phyloP scores from a whole-genome alignment of 2,113 vertebrate species.

The Xiphorhynchus elegans region DNA sequence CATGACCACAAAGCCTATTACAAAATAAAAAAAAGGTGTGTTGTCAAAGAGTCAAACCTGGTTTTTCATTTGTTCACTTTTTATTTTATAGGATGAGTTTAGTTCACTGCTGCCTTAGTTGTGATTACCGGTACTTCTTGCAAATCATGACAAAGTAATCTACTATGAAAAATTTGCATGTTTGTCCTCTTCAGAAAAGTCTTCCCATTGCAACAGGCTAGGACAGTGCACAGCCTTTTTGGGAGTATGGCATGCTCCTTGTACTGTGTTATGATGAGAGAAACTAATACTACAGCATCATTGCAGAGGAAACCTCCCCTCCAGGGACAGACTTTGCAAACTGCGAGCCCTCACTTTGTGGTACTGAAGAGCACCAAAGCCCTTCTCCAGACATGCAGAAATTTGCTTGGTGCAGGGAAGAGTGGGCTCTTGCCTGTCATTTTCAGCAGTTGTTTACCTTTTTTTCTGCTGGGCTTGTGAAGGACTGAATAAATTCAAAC shows the following conservation, averaged over 20 bases:
- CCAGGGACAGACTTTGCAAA: neutral
- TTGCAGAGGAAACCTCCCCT: neutral
- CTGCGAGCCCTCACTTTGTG: neutral
- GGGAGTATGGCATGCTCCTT: neutral
- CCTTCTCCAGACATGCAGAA: neutral
- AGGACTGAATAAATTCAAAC: neutral
- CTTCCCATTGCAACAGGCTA: neutral
- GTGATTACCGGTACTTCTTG: neutral
- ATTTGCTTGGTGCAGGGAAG: neutral
- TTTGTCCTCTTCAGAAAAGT: neutral
- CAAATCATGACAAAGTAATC: neutral
- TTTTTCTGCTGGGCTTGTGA: neutral
- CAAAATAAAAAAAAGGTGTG: neutral
- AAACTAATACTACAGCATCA: neutral
- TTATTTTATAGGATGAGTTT: neutral
- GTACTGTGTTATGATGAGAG: accelerated
- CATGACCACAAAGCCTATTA: neutral
- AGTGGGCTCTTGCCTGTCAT: neutral
- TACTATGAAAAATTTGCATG: neutral
- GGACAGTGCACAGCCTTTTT: neutral
- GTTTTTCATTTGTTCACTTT: neutral
- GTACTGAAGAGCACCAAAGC: neutral
- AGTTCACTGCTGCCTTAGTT: neutral
- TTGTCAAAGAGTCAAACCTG: neutral
- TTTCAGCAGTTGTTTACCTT: neutral